Base-by-base conservation (phyloP, 2,797 vertebrate species). In the Oreortyx pictus region DNA sequence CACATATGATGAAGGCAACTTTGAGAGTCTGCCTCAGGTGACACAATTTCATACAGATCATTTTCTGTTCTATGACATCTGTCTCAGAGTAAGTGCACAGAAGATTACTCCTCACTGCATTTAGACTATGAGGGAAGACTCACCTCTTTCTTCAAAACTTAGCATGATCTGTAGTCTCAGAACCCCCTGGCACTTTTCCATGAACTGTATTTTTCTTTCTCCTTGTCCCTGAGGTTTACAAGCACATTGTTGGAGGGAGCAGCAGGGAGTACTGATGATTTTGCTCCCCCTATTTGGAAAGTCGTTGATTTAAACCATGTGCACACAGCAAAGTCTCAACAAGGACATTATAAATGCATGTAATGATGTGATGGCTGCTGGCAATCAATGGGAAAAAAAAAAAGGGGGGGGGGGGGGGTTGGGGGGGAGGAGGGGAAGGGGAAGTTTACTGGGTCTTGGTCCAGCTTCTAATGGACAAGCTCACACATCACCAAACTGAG, bases 221-320 rank as follows among this genome's bases (percentile, higher is more conserved):
- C 82, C 62, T 54, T 89, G 52, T 91, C 82, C 68, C 90, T 41
- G 16, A 92, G 77, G 73, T 92, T 94, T 94, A 95, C 84, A 95
- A 87, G 70, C 87, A 59, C 57, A 78, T 77, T 92, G 64, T 67
- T 86, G 54, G 67, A 92, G 61, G 41, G 57, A 90, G 16, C 52
- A 71, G 92, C 81, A 96, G 68, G 57, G 72, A 89, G 73, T 56
- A 89, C 50, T 73, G 39, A 61, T 82, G 68, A 74, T 95, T 94
- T 87, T 86, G 57, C 76, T 82, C 76, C 33, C 67, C 62, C 59
- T 90, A 0, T 92, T 91, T 91, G 54, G 50, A 67, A 97, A 96
- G 81, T 61, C 8, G 1, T 89, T 96, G 90, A 96, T 97, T 94
- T 95, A 97, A 96, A 96, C 87, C 91, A 96, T 82, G 90, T 94